Conservation (phyloP, 1,140 invertebrate genomes). For the Epicauta chinensis region DNA sequence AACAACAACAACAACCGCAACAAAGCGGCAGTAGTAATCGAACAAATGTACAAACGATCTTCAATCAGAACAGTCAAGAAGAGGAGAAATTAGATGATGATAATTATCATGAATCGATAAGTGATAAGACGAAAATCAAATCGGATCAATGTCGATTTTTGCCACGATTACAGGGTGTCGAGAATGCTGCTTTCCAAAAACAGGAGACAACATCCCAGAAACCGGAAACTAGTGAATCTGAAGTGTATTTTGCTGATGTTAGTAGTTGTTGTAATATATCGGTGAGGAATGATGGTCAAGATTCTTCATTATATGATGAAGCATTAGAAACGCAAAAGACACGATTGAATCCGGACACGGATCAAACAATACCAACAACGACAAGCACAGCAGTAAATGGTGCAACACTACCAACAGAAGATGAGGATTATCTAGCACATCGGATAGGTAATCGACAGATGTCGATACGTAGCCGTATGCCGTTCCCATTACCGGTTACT, state of each 20-base stretch:
- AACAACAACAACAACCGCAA: slow-evolving; percentile 19
- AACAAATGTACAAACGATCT: slow-evolving; percentile 46
- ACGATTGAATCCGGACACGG: slow-evolving; percentile 24
- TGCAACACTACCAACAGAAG: too few species aligned
- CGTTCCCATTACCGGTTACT: slow-evolving; percentile 48
- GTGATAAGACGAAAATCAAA: slow-evolving; percentile 25
- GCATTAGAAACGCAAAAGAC: slow-evolving; percentile 38
- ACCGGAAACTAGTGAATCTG: slow-evolving; percentile 60
- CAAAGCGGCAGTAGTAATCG: slow-evolving; percentile 22
- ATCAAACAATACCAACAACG: slow-evolving; percentile 7
- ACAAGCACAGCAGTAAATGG: slow-evolving; percentile 16
- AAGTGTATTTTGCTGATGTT: slow-evolving; percentile 79
- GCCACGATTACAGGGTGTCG: slow-evolving; percentile 52
- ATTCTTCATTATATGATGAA: slow-evolving; percentile 43
- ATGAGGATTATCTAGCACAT: slow-evolving; percentile 50
- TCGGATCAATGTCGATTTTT: slow-evolving; percentile 34
- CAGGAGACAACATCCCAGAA: slow-evolving; percentile 50
- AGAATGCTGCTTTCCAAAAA: slow-evolving; percentile 60
- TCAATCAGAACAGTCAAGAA: slow-evolving; percentile 33
- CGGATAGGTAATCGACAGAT: slow-evolving; percentile 49
- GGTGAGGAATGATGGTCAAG: slow-evolving; percentile 52
- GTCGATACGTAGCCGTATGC: slow-evolving; percentile 51
- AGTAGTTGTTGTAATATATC: slow-evolving; percentile 77
- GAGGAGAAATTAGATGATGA: slow-evolving; percentile 31
- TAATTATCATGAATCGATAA: slow-evolving; percentile 35